Evolutionary conservation across 2,888 invertebrate species (phyloP), one percentile per base, ranked within the genome.

Genomic region (Apodemia zela): DNA sequence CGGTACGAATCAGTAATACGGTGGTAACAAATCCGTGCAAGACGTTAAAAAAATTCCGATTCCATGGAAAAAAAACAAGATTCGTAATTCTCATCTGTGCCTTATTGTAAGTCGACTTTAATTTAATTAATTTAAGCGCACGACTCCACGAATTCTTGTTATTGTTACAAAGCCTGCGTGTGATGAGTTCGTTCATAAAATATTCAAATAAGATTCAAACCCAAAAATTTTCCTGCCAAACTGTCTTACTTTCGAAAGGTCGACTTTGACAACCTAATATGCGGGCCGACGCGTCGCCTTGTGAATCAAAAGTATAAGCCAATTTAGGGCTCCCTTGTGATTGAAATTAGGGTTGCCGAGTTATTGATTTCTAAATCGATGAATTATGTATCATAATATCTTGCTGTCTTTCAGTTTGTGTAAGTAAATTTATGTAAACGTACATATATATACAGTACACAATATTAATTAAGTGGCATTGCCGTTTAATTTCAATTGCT

Each of bases 201-300:
- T 68, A 68, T 68, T 68, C 66, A 66, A 68, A 66, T 59, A 58
- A 61, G 54, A 57, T 54, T 54, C 54, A 25, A 54, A 54, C 54
- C 54, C 54, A 63, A 66, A 66, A 62, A 38, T 67, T 67, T 66
- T 57, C 60, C 63, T 63, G 60, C 63, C 67, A 60, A 68, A 68
- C 63, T 66, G 63, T 66, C 60, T 65, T 66, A 64, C 63, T 66
- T 68, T 65, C 63, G 66, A 63, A 65, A 68, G 67, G 64, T 66
- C 38, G 38, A 38, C 66, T 60, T 57, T 65, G 61, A 65, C 60
- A 64, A 60, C 64, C 64, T 59, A 66, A 66, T 66, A 66, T 62
- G 51, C 66, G 62, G 63, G 64, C 61, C 62, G 63, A 60, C 61
- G 66, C 57, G 54, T 54, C 54, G 25, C 13, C 58, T 63, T 64